These are phyloP conservation scores for Heliconius himera DNA, from an alignment of 1,140 invertebrate genomes.

Conservation along the genomic window DNA sequence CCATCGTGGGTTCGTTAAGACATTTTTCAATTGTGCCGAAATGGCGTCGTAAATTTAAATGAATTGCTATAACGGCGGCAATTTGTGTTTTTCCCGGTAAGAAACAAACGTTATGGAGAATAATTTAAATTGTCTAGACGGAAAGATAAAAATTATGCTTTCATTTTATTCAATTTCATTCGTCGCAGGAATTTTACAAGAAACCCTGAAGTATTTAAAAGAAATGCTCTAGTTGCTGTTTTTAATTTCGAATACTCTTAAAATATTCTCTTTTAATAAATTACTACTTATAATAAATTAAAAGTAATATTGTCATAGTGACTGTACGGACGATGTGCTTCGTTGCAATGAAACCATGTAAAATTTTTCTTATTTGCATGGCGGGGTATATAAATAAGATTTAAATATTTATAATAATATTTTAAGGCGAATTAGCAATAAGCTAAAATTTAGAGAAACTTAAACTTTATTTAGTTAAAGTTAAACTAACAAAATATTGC, in stretches of 20 bases:
- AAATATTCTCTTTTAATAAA: neutral
- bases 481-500: neutral
- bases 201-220: constrained; percentile 11
- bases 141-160: constrained; percentile 37
- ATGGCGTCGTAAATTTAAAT: neutral
- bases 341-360: no score
- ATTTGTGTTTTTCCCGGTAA: constrained; percentile 24
- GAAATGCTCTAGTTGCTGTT: constrained; percentile 11
- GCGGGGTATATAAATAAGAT: no score
- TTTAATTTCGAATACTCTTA: constrained; percentile 14
- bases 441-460: no score
- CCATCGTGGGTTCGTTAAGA: neutral
- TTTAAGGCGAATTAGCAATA: no score
- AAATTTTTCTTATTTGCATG: no score
- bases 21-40: neutral
- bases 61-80: constrained; percentile 16
- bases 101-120: constrained; percentile 8
- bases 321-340: no score
- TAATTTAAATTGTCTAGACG: constrained; percentile 38
- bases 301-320: neutral
- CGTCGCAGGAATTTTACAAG: constrained; percentile 24
- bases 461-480: no score
- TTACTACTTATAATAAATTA: neutral
- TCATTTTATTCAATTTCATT: constrained; percentile 34
- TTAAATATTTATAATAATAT: no score